A percentile compares a stretch with the other conserved stretches of the same genome.
phyloP scores from a whole-genome alignment of 2,888 invertebrate genomes.

The Geophilus truncorum region DNA sequence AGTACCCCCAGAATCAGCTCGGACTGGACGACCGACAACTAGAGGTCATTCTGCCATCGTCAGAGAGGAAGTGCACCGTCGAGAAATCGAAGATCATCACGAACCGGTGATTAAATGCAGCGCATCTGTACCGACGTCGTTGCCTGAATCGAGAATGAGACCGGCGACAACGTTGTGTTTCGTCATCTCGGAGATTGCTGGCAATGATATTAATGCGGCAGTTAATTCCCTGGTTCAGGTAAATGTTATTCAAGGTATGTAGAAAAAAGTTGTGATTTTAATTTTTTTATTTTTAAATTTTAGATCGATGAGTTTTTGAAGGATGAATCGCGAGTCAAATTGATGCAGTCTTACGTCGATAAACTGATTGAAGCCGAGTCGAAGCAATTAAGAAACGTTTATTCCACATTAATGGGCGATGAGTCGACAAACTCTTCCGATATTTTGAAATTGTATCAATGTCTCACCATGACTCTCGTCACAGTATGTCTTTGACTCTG shows the following conservation, averaged over 20 bases:
- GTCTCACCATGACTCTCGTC: conserved; percentile 45
- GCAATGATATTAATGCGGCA: conserved; percentile 59
- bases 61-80: conserved; percentile 26
- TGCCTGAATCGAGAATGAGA: conserved; percentile 62
- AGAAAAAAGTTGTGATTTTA: background rate
- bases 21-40: conserved; percentile 43
- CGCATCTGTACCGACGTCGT: conserved; percentile 35
- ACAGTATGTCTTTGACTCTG: too few relatives aligned
- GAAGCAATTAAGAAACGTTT: conserved; percentile 59
- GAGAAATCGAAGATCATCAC: background rate
- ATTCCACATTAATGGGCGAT: conserved; percentile 49
- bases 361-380: conserved; percentile 61
- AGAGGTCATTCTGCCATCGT: background rate
- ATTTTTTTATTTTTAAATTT: conserved; percentile 4
- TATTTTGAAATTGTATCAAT: conserved; percentile 48
- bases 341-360: conserved; percentile 58
- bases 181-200: conserved; percentile 60
- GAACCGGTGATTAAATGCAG: background rate
- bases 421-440: conserved; percentile 44
- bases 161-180: too few relatives aligned
- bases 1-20: conserved; percentile 49
- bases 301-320: conserved; percentile 63
- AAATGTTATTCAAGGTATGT: background rate
- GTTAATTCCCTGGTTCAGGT: conserved; percentile 60
- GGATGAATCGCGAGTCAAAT: conserved; percentile 45